Percentiles rank a stretch among this genome's conserved stretches.
phyloP scores from a whole-genome alignment of 2,113 vertebrate species.

The Natator depressus region DNA sequence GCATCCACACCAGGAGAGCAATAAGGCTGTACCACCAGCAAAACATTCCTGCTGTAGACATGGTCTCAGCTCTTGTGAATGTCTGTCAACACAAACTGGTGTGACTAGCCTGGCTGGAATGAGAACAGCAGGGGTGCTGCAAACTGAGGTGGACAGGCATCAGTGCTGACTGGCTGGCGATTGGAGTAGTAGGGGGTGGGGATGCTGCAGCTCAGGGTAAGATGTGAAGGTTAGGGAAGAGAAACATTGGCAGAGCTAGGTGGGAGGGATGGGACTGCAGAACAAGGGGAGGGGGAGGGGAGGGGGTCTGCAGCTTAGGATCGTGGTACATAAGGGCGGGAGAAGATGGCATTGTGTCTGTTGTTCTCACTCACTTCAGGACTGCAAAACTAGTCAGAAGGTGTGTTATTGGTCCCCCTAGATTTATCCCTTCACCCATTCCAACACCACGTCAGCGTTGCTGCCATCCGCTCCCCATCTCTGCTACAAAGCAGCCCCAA shows the following conservation, averaged over 20 bases:
- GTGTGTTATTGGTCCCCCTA: not conserved
- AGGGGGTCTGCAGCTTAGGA: fast-evolving
- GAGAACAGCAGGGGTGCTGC: not conserved
- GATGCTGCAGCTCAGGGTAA: not conserved
- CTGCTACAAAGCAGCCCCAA: not conserved
- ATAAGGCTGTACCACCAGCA: not conserved
- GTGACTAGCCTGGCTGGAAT: not conserved
- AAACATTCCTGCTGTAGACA: not conserved
- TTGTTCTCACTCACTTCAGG: fast-evolving
- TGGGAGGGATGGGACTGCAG: not conserved
- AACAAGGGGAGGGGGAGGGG: not conserved
- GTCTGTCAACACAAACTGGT: not conserved
- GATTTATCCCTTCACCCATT: not conserved
- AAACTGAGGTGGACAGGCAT: not conserved
- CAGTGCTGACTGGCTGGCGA: not conserved
- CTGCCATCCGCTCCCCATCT: fast-evolving
- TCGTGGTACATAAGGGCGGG: fast-evolving
- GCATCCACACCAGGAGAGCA: not conserved
- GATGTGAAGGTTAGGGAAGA: fast-evolving
- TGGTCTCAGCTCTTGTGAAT: not conserved
- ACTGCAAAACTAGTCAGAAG: fast-evolving
- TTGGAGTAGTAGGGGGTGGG: not conserved
- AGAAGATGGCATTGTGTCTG: fast-evolving
- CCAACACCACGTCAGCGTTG: fast-evolving
- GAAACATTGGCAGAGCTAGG: not conserved